Evolutionary conservation across 2,113 vertebrate species (phyloP).

Genomic region (Neotragus moschatus): DNA sequence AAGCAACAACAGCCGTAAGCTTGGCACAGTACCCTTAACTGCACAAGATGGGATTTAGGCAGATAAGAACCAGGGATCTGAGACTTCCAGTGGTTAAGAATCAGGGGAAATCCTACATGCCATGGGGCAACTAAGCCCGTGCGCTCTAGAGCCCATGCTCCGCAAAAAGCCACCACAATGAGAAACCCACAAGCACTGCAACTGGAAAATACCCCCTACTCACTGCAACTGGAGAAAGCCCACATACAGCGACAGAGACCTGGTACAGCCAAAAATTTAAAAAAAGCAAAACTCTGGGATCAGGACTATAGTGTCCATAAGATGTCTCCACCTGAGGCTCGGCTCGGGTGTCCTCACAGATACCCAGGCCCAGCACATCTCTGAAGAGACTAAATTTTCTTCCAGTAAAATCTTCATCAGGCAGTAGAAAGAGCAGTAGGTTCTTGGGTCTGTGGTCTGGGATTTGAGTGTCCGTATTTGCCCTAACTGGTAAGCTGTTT

Average conservation of each 20-base stretch:
- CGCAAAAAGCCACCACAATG: background rate
- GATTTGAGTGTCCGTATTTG: background rate
- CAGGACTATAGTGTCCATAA: background rate
- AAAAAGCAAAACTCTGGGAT: too few relatives aligned
- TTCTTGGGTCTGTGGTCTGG: background rate
- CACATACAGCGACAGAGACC: rapidly evolving
- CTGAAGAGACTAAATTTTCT: background rate
- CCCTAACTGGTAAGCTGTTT: background rate
- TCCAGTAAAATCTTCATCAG: background rate
- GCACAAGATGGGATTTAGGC: background rate
- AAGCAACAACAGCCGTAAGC: background rate
- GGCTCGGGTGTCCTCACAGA: background rate
- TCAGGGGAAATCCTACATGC: background rate
- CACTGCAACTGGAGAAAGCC: background rate
- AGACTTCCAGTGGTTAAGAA: background rate
- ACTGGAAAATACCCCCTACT: background rate
- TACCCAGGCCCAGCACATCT: background rate
- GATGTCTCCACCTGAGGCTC: background rate
- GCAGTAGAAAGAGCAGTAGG: background rate
- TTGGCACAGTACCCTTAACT: background rate
- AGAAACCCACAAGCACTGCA: background rate
- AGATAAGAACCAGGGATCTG: background rate
- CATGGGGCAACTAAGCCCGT: background rate
- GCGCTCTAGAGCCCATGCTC: background rate
- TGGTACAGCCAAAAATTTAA: background rate